phyloP scores from a whole-genome alignment of 2,888 invertebrate species.

The Heliconius aoede region DNA sequence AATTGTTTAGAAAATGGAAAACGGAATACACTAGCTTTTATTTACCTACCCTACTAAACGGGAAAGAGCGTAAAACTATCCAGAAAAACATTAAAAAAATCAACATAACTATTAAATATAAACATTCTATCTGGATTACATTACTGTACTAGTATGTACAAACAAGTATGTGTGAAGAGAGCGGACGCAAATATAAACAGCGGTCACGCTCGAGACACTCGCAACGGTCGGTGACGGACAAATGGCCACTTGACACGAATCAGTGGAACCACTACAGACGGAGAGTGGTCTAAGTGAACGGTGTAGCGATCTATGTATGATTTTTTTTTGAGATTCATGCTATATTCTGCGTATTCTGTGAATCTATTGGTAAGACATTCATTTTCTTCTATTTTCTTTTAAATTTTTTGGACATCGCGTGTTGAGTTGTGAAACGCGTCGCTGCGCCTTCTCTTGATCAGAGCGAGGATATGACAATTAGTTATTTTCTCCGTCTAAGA shows the following conservation, averaged over 20 bases:
- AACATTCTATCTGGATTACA: neutral
- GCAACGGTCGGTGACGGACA: constrained; percentile 73
- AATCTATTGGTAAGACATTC: neutral
- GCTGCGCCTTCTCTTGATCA: too few species aligned
- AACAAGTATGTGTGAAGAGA: constrained; percentile 44
- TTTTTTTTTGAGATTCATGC: neutral
- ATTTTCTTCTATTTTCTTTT: accelerated
- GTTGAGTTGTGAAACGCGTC: neutral
- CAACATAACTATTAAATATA: neutral
- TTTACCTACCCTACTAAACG: neutral
- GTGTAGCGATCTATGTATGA: neutral
- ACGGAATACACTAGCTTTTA: too few species aligned
- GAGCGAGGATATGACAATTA: neutral
- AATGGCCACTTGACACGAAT: constrained; percentile 74
- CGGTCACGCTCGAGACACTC: constrained; percentile 49
- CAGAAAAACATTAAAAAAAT: neutral
- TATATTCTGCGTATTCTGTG: neutral
- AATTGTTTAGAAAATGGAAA: too few species aligned
- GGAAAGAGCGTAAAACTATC: neutral
- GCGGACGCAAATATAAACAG: constrained; percentile 49
- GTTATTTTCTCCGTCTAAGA: too few species aligned
- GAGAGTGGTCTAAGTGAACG: constrained; percentile 24
- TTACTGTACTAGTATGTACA: neutral
- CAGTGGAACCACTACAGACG: constrained; percentile 60
- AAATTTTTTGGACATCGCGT: neutral